Evolutionary conservation across 1,140 invertebrate genomes (phyloP), one percentile per base, ranked within the genome.

Genomic region (Pararge aegeria): DNA sequence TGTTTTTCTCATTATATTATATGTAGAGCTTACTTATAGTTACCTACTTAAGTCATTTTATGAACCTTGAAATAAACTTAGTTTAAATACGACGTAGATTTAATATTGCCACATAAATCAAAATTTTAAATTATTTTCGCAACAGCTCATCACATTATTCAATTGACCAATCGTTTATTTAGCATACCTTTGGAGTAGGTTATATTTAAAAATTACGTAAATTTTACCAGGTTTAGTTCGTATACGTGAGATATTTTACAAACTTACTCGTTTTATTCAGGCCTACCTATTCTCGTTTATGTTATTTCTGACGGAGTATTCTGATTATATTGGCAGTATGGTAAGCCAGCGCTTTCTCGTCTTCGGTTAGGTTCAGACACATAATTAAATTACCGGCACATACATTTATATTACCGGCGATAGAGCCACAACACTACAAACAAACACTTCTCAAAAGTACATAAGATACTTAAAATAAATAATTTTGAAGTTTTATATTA

Each of bases 121-220:
- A 42, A 58, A 42, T 51, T 58, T 51, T 42, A 58, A 58, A 51
- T 51, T 18, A 51, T 50, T 58, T 58, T 58, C 55, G 55, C 19
- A 58, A 58, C 51, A 58, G 15, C 34, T 58, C 55, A 58, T 51
- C 46, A 58, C 27, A 51, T 58, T 58, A 51, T 58, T 51, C 48
- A 58, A 48, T 58, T 56, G 24, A 37, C 48, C 34, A 58, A 58
- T 49, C 34, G 20, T 27, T 1, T 49, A 27, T 27, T 49, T 21
- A 21, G 18, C 40, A 19, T 34, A 46, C 24, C 54, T 40, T 40
- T 46, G 42, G 24, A 44, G 18, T 55, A 55, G 40, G 21, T 30
- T 46, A 46, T 46, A 55, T 48, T 34, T 55, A 40, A 15, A 54
- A 54, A 12, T 48, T 55, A 46, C 40, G 54, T 55, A 55, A 48